These are phyloP conservation scores for Entosphenus tridentatus DNA, from an alignment of 2,113 vertebrate genomes.

Conservation along the genomic window DNA sequence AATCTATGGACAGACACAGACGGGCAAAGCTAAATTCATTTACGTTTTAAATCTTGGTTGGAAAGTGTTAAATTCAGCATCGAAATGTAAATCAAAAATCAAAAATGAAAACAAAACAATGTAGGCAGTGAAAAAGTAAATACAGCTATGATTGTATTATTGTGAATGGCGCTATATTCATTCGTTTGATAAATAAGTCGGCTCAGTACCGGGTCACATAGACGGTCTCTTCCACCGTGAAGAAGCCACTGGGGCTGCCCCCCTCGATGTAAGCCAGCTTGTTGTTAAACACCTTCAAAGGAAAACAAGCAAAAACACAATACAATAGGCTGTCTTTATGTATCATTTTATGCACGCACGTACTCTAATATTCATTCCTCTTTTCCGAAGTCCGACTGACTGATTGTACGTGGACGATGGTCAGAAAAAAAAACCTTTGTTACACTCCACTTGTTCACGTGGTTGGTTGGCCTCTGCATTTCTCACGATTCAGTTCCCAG, in stretches of 20 bases:
- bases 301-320: not conserved
- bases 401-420: no score
- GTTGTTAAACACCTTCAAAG: constrained; percentile 51
- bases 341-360: no score
- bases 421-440: no score
- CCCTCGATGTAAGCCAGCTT: constrained; percentile 91
- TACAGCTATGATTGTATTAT: not conserved
- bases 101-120: not conserved
- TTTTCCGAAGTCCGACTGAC: no score
- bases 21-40: no score
- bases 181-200: not conserved
- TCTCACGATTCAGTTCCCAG: no score
- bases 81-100: not conserved
- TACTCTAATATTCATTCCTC: no score
- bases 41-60: no score
- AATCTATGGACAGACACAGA: no score
- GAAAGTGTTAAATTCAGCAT: not conserved
- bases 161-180: not conserved
- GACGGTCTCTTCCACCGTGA: constrained; percentile 60
- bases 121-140: not conserved
- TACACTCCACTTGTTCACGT: no score
- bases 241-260: constrained; percentile 76
- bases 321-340: no score
- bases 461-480: no score
- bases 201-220: constrained; percentile 44